Base-by-base conservation (phyloP, 2,888 invertebrate species). In the Blastobasis adustella region DNA sequence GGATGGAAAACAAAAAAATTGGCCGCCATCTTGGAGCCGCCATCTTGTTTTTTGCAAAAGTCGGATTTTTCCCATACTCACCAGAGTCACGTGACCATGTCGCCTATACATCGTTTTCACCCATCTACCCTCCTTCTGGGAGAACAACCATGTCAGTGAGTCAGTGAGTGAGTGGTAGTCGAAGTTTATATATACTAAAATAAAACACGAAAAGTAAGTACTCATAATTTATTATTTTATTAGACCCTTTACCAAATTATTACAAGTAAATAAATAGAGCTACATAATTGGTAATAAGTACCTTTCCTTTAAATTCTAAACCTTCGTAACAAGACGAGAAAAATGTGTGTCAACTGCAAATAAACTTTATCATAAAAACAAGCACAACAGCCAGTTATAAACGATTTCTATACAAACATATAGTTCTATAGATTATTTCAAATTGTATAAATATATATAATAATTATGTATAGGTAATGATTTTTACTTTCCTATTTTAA, bases 201-300 rank as follows among this genome's bases (percentile, higher is more conserved):
- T 46, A 47, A 47, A 4, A 46, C 9, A 9, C 41, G 41, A 42
- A 37, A 49, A 37, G 6, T 43, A 45, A 38, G 47, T 9, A 81
- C 76, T 77, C 82, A 82, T 83, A 84, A 76, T 86, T 85, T 85
- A 85, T 86, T 86, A 83, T 82, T 84, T 86, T 79, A 87, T 85
- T 87, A 88, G 85, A 88, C 88, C 88, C 88, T 86, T 88, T 88
- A 88, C 88, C 88, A 88, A 87, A 87, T 86, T 85, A 88, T 78
- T 79, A 80, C 79, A 85, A 82, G 83, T 85, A 87, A 87, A 87
- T 87, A 88, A 89, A 88, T 87, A 87, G 72, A 86, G 82, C 84
- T 86, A 87, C 79, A 79, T 82, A 83, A 73, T 76, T 71, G 80
- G 83, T 82, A 84, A 73, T 84, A 85, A 83, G 79, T 87, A 88